phyloP scores from a whole-genome alignment of 2,113 vertebrate genomes.

The Toxotes jaculatrix region DNA sequence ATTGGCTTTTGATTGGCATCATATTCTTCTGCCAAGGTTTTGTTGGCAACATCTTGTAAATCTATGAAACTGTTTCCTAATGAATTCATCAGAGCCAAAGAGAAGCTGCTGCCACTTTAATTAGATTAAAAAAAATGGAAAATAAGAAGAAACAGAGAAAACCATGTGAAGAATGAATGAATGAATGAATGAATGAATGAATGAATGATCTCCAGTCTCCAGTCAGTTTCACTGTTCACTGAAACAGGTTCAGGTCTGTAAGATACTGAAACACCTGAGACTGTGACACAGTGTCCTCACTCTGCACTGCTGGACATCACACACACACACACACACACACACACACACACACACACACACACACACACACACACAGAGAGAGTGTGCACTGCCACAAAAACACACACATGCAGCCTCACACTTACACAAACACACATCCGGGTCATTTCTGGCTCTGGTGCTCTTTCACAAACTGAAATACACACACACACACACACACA shows the following conservation, averaged over 20 bases:
- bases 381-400: constrained; percentile 25
- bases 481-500: constrained; percentile 45
- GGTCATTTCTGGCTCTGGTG: constrained; percentile 58
- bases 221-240: too few relatives aligned
- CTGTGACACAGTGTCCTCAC: constrained; percentile 45
- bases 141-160: too few relatives aligned
- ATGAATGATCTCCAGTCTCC: too few relatives aligned
- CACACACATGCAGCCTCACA: constrained; percentile 41
- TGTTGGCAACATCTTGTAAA: constrained; percentile 39
- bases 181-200: too few relatives aligned
- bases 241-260: too few relatives aligned
- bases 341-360: constrained; percentile 3
- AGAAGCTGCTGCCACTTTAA: constrained; percentile 5
- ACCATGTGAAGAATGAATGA: too few relatives aligned
- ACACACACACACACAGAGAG: constrained; percentile 17
- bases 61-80: constrained; percentile 33
- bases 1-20: constrained; percentile 31
- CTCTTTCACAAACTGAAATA: constrained; percentile 35
- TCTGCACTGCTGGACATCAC: too few relatives aligned
- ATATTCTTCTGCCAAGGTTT: constrained; percentile 46
- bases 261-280: too few relatives aligned
- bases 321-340: not conserved
- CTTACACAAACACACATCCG: constrained; percentile 55
- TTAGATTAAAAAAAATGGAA: too few relatives aligned
- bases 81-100: constrained; percentile 40